phyloP scores from a whole-genome alignment of 2,797 vertebrate genomes.

The Setipinna tenuifilis region DNA sequence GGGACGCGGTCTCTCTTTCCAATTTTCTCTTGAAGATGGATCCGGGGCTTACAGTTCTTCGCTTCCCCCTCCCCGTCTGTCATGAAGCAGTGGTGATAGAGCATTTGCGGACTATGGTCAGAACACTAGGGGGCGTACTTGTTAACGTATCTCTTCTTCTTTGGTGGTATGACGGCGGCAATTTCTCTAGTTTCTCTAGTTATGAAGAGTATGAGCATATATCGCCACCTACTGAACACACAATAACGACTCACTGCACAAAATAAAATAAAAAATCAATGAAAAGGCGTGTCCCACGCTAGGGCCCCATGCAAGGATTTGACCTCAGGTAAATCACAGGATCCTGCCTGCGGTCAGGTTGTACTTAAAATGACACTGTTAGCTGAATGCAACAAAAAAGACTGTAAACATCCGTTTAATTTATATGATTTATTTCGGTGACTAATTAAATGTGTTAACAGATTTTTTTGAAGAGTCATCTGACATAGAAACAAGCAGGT shows the following conservation, averaged over 20 bases:
- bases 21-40: slow-evolving; percentile 80
- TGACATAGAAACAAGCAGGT: slow-evolving; percentile 57
- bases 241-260: not conserved
- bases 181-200: slow-evolving; percentile 11
- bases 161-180: slow-evolving; percentile 38
- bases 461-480: slow-evolving; percentile 43
- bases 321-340: not conserved
- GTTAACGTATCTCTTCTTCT: slow-evolving; percentile 40
- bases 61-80: slow-evolving; percentile 79
- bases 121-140: slow-evolving; percentile 66
- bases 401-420: not conserved
- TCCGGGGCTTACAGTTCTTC: slow-evolving; percentile 77
- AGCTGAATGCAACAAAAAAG: not conserved
- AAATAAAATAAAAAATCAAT: not conserved
- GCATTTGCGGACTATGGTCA: slow-evolving; percentile 25
- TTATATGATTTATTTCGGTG: slow-evolving; percentile 52
- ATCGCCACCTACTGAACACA: slow-evolving; percentile 21
- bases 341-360: not conserved
- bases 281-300: not conserved
- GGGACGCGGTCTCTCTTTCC: slow-evolving; percentile 68
- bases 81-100: slow-evolving; percentile 54
- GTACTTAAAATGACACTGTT: not conserved
- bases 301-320: not conserved
- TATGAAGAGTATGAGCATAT: slow-evolving; percentile 22
- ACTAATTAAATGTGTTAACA: slow-evolving; percentile 36